A percentile compares a stretch with the other conserved stretches of the same genome.
These are phyloP conservation scores for Nemapogon koenigi DNA, from an alignment of 2,888 invertebrate genomes.

Conservation along the genomic window DNA sequence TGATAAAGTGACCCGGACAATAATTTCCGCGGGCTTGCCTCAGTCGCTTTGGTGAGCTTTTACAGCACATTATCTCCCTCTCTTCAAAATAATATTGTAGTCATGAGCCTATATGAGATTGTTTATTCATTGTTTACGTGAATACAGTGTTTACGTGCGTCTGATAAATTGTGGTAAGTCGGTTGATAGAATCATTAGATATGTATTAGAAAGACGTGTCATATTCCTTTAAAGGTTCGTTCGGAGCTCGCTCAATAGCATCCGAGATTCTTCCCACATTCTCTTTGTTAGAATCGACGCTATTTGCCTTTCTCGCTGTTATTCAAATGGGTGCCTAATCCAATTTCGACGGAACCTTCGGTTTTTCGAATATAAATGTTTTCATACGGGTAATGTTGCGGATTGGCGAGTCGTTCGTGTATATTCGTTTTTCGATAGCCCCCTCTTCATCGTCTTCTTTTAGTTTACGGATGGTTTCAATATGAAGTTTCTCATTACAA, in stretches of 20 bases:
- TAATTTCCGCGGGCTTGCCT: not conserved
- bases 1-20: slow-evolving; percentile 5
- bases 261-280: slow-evolving; percentile 2
- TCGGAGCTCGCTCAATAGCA: not conserved
- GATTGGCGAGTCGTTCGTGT: slow-evolving; percentile 1
- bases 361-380: slow-evolving; percentile 8
- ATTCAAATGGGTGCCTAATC: slow-evolving; percentile 9
- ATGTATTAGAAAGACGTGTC: too few relatives aligned
- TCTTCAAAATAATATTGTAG: too few relatives aligned
- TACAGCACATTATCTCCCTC: too few relatives aligned
- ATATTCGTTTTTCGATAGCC: not conserved
- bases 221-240: too few relatives aligned
- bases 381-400: slow-evolving; percentile 6
- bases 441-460: slow-evolving; percentile 4
- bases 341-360: slow-evolving; percentile 5
- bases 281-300: slow-evolving; percentile 6
- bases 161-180: too few relatives aligned
- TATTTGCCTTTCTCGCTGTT: slow-evolving; percentile 7
- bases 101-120: too few relatives aligned
- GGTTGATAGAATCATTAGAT: too few relatives aligned
- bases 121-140: too few relatives aligned
- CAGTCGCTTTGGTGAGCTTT: not conserved
- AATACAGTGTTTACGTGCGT: too few relatives aligned
- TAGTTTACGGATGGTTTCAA: too few relatives aligned
- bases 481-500: too few relatives aligned